Evolutionary conservation across 2,888 invertebrate genomes (phyloP).

Genomic region (Platerodrilus igneus): DNA sequence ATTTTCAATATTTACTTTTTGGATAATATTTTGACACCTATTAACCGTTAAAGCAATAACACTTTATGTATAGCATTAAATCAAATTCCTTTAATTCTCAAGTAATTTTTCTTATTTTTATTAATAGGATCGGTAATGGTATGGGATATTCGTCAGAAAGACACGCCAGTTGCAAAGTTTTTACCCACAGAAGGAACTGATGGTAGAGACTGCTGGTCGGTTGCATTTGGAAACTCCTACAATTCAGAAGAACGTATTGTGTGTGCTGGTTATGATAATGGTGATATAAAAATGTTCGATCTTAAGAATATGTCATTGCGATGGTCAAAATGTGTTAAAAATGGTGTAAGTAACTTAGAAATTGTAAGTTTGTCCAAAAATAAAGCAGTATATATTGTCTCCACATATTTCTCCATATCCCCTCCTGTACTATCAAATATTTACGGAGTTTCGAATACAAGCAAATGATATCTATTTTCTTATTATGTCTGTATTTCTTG

Average conservation of each 20-base stretch:
- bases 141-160: slow-evolving; percentile 91
- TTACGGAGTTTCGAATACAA: too few relatives aligned
- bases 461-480: too few relatives aligned
- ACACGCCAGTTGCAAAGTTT: slow-evolving; percentile 85
- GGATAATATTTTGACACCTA: not conserved
- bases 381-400: too few relatives aligned
- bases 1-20: not conserved
- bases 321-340: slow-evolving; percentile 91
- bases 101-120: too few relatives aligned
- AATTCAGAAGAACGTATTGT: slow-evolving; percentile 81
- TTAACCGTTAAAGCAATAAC: too few relatives aligned
- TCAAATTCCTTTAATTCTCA: too few relatives aligned
- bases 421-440: too few relatives aligned
- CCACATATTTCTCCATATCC: not conserved
- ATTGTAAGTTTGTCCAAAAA: too few relatives aligned
- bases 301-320: slow-evolving; percentile 73
- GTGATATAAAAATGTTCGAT: slow-evolving; percentile 92
- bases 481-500: too few relatives aligned
- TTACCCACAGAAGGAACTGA: slow-evolving; percentile 66
- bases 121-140: slow-evolving; percentile 85
- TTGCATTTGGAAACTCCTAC: slow-evolving; percentile 87
- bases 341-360: slow-evolving; percentile 62
- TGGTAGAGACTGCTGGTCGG: slow-evolving; percentile 89
- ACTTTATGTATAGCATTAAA: too few relatives aligned
- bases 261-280: slow-evolving; percentile 93